Conservation (phyloP, 2,888 invertebrate species). For the Thymelicus lineola region DNA sequence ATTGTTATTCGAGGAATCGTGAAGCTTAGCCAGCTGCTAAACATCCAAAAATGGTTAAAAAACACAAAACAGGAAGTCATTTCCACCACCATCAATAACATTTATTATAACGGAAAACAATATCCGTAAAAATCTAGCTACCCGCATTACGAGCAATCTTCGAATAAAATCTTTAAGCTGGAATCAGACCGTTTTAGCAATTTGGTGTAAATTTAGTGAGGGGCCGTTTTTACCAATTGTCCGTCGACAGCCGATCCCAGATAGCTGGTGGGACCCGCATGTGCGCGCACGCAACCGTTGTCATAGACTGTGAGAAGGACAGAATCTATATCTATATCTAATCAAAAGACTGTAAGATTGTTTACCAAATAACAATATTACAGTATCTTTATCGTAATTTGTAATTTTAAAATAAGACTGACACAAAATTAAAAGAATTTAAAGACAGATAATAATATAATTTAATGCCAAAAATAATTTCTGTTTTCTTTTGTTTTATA, state of each 20-base stretch:
- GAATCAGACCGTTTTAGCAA: conserved; percentile 80
- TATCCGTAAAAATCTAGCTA: conserved; percentile 56
- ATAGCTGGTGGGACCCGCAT: conserved; percentile 76
- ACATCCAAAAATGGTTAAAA: conserved; percentile 7
- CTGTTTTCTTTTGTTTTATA: too few species aligned
- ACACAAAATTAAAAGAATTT: too few species aligned
- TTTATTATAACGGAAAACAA: conserved; percentile 56
- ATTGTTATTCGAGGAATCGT: too few species aligned
- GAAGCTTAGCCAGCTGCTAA: conserved; percentile 8
- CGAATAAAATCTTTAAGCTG: conserved; percentile 65
- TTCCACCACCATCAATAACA: conserved; percentile 37
- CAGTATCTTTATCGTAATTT: too few species aligned
- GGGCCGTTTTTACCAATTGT: conserved; percentile 81
- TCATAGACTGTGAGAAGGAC: conserved; percentile 49
- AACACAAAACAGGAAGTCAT: conserved; percentile 37
- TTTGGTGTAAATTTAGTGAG: conserved; percentile 75
- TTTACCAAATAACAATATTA: too few species aligned
- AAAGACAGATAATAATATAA: too few species aligned
- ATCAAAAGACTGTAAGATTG: too few species aligned
- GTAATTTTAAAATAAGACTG: too few species aligned
- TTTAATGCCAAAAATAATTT: too few species aligned
- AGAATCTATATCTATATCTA: too few species aligned
- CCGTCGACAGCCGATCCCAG: conserved; percentile 68
- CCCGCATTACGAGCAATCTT: conserved; percentile 81
- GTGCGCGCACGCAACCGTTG: conserved; percentile 74